Conservation (phyloP, 2,113 vertebrate species). For the Mionectes macconnelli region DNA sequence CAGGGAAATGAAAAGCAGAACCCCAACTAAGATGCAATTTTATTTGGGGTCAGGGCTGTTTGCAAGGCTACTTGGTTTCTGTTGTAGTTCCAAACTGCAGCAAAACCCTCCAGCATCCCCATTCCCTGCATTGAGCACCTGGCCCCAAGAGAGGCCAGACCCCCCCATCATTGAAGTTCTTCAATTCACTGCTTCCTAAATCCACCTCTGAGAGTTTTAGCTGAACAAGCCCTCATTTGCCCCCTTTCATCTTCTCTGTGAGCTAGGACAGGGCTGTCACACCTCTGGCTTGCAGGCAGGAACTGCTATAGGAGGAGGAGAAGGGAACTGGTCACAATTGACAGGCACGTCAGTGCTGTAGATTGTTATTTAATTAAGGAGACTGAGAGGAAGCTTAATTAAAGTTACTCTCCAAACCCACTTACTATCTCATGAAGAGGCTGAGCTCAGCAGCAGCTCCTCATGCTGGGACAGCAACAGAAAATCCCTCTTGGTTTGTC, state of each 20-base stretch:
- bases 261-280: not conserved
- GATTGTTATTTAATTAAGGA: conserved; percentile 40
- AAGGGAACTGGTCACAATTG: not conserved
- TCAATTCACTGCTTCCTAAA: not conserved
- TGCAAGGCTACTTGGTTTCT: not conserved
- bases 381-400: conserved; percentile 39
- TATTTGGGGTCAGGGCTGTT: not conserved
- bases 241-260: not conserved
- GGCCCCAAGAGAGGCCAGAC: not conserved
- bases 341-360: accelerated
- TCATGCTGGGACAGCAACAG: not conserved
- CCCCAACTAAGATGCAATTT: not conserved
- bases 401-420: not conserved
- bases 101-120: not conserved
- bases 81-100: not conserved
- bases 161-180: not conserved
- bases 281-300: not conserved
- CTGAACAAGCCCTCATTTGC: accelerated
- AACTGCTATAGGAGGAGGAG: not conserved
- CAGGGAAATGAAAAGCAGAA: not conserved
- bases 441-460: not conserved
- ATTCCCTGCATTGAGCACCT: not conserved
- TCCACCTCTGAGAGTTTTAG: accelerated
- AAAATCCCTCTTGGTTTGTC: not conserved
- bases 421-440: not conserved